Conservation (phyloP, 2,113 vertebrate species). For the Rana temporaria region DNA sequence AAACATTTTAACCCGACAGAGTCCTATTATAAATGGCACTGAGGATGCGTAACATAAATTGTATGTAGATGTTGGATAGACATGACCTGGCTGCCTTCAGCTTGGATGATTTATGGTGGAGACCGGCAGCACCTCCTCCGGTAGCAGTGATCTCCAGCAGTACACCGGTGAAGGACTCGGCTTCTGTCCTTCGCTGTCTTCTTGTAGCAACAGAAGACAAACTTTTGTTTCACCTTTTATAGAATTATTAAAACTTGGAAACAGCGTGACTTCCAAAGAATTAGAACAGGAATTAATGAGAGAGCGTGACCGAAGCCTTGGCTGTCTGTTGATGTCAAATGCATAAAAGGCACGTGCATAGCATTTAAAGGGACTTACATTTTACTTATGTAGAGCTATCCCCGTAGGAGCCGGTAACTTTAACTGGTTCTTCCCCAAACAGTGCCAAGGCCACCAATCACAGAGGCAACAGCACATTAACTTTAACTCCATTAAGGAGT, state of each 20-base stretch:
- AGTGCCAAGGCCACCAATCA: no score
- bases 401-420: no score
- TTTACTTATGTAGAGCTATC: no score
- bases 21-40: not conserved
- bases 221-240: not conserved
- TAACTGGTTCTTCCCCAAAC: no score
- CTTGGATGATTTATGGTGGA: not conserved
- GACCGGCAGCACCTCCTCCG: no score
- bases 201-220: not conserved
- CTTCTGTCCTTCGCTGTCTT: not conserved
- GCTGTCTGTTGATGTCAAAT: not conserved
- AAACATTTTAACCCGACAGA: no score
- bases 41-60: not conserved
- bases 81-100: no score
- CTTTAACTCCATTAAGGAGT: no score
- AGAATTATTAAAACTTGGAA: slow-evolving; percentile 17
- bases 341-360: not conserved
- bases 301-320: not conserved
- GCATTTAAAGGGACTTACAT: no score
- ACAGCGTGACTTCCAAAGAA: slow-evolving; percentile 1
- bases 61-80: not conserved
- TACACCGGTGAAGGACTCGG: not conserved
- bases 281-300: not conserved
- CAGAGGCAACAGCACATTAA: no score
- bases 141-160: not conserved